These are phyloP conservation scores for Neoarius graeffei DNA, from an alignment of 2,113 vertebrate genomes.

Conservation along the genomic window DNA sequence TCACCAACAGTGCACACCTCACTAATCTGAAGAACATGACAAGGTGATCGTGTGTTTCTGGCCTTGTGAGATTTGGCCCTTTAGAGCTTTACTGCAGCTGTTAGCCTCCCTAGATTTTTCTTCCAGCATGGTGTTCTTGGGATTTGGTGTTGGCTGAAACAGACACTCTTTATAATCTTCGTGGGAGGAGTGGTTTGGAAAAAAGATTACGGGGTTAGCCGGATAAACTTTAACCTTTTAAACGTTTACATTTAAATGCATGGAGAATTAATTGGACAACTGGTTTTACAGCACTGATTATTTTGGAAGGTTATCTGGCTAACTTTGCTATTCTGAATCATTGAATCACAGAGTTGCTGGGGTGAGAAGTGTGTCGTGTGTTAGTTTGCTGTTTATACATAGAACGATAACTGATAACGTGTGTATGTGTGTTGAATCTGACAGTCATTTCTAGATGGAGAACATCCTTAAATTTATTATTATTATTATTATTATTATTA, in stretches of 20 bases:
- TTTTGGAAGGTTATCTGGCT: not conserved
- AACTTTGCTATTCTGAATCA: conserved; percentile 17
- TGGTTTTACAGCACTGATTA: not conserved
- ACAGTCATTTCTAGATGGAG: conserved; percentile 44
- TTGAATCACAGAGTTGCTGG: not conserved
- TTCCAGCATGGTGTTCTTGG: not conserved
- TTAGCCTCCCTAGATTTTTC: conserved; percentile 15
- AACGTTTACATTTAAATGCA: not conserved
- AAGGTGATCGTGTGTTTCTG: conserved; percentile 78
- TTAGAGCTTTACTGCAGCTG: conserved; percentile 5
- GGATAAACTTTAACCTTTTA: conserved; percentile 17
- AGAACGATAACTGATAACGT: not conserved
- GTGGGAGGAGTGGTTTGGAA: conserved; percentile 15
- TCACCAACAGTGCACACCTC: conserved; percentile 79
- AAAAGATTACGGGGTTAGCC: conserved; percentile 9
- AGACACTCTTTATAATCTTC: not conserved
- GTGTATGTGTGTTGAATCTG: conserved; percentile 25
- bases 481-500: not conserved
- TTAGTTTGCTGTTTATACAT: conserved; percentile 11
- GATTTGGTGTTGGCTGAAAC: conserved; percentile 15
- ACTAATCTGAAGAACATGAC: conserved; percentile 81
- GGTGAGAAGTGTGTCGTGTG: not conserved
- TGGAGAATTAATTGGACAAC: no score
- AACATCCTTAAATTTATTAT: not conserved
- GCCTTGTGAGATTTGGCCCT: conserved; percentile 68